Percentiles rank a stretch among this genome's conserved stretches.
Conservation (phyloP, 2,888 invertebrate genomes). For the Cephalotes varians region DNA sequence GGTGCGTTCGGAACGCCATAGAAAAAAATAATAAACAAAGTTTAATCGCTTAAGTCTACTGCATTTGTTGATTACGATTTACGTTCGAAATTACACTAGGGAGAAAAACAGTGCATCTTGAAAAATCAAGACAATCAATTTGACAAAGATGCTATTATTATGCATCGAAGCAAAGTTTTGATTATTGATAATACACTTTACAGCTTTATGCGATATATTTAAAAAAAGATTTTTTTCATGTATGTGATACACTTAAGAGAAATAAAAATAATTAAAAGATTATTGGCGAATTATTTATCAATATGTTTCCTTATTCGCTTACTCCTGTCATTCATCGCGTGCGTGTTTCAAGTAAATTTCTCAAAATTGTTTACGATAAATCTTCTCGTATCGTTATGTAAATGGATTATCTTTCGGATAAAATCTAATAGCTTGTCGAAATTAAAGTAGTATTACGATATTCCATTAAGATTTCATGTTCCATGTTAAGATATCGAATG, state of each 20-base stretch:
- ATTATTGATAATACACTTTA: neutral
- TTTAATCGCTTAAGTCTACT: neutral
- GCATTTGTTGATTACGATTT: neutral
- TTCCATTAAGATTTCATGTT: slow-evolving; percentile 5
- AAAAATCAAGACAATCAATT: neutral
- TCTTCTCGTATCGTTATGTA: neutral
- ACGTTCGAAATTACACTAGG: neutral
- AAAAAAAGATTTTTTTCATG: neutral
- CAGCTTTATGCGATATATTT: neutral
- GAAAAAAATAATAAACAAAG: neutral
- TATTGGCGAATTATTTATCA: neutral
- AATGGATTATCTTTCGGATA: neutral
- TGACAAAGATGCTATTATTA: neutral
- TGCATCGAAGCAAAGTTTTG: neutral
- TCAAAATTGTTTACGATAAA: neutral
- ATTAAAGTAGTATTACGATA: neutral
- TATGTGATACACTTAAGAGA: neutral
- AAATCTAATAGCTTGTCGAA: slow-evolving; percentile 20
- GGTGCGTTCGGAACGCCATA: neutral
- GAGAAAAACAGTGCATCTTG: neutral
- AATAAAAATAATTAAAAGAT: slow-evolving; percentile 15
- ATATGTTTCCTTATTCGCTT: neutral
- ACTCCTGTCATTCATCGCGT: neutral
- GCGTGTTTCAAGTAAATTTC: neutral
- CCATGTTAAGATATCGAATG: neutral